These are phyloP conservation scores for Geotrupes spiniger DNA, from an alignment of 2,888 invertebrate genomes.

Conservation along the genomic window DNA sequence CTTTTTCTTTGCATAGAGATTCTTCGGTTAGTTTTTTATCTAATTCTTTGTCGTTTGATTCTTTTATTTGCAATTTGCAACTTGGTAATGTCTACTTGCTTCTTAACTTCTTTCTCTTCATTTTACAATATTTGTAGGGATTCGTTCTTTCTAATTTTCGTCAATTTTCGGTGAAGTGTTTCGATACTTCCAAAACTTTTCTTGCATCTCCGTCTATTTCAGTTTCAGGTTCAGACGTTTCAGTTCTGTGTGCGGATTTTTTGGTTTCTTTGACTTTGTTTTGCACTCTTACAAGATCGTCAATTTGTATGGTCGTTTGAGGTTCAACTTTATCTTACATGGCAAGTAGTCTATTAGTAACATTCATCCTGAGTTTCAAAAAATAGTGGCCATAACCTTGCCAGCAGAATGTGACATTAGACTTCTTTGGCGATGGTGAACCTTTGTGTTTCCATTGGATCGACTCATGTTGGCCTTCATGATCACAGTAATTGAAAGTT, in stretches of 20 bases:
- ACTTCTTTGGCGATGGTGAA: too few relatives aligned
- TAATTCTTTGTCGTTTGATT: conserved; percentile 1
- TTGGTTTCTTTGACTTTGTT: conserved; percentile 53
- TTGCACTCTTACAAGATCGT: conserved; percentile 43
- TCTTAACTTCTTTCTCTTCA: conserved; percentile 11
- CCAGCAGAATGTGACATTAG: too few relatives aligned
- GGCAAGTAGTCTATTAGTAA: too few relatives aligned
- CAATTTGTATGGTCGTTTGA: conserved; percentile 8
- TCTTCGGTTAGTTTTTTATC: background rate
- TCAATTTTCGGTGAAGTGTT: conserved; percentile 20
- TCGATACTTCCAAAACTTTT: conserved; percentile 42
- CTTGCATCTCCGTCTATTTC: conserved; percentile 51
- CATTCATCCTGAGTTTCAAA: too few relatives aligned
- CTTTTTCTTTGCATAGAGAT: background rate
- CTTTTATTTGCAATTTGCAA: conserved; percentile 10
- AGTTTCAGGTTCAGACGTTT: conserved; percentile 50
- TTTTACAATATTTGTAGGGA: too few relatives aligned
- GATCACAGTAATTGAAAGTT: too few relatives aligned
- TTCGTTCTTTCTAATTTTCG: conserved; percentile 24
- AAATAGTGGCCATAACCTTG: too few relatives aligned
- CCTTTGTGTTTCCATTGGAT: too few relatives aligned
- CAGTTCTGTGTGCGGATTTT: conserved; percentile 52
- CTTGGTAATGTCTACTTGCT: conserved; percentile 7
- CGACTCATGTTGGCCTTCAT: too few relatives aligned
- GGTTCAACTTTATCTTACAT: conserved; percentile 7